Evolutionary conservation across 2,888 invertebrate genomes (phyloP), one percentile per base, ranked within the genome.

Genomic region (Lutraria lutraria): DNA sequence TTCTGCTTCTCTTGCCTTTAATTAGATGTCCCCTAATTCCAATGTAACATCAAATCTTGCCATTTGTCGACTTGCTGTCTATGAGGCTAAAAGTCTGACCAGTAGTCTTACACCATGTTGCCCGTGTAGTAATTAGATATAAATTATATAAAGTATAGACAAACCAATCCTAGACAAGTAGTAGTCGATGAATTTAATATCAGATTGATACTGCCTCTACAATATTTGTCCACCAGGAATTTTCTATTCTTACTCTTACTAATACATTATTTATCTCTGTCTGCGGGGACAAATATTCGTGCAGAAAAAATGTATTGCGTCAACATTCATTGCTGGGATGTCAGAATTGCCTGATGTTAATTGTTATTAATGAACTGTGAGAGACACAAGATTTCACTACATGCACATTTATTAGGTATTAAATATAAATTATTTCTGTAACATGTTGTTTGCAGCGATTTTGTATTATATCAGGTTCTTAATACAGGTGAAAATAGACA

Each of bases 241-340:
- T 31, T 13, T 34, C 15, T 76, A 34, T 15, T 3, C 19, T 76
- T 19, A 76, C 31, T 15, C 25, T 31, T 31, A 34, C 34, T 76
- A 21, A 19, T 76, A 19, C 76, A 76, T 76, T 76, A 76, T 76
- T 76, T 76, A 76, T 76, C 31, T 15, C 19, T 34, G 76, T 76
- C 76, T 76, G 19, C 76, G 34, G 31, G 31, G 29, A 76, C 76
- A 15, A 16, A 76, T 56, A 19, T 34, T 76, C 76, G 13, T 76
- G 76, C 34, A 34, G 76, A 34, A 31, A 31, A 76, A 76, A 13
- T 76, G 76, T 76, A 34, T 68, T 68, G 25, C 25, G 4, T 25
- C 25, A 25, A 68, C 63, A 68, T 21, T 68, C 63, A n/a, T 12
- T 25, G 25, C 63, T 68, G n/a, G 12, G 10, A 12, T 68, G 56